Evolutionary conservation across 2,888 invertebrate species (phyloP).

Genomic region (Nemurella pictetii): DNA sequence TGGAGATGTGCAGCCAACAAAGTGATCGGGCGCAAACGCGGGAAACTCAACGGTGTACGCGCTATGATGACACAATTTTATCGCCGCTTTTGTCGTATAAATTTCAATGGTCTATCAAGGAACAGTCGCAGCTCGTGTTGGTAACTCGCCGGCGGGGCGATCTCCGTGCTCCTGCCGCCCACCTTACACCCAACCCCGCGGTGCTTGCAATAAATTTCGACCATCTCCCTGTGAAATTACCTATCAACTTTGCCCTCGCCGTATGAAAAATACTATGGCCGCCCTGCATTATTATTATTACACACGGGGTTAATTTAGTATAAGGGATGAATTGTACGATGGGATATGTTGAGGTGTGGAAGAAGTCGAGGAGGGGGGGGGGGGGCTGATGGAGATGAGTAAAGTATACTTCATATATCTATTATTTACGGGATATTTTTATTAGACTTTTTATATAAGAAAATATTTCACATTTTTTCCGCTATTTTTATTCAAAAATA

Average conservation of each 20-base stretch:
- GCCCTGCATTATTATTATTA: conserved; percentile 18
- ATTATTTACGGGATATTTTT: conserved; percentile 31
- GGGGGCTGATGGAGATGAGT: background rate
- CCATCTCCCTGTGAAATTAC: background rate
- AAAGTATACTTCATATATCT: conserved; percentile 11
- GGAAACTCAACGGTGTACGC: too few species aligned
- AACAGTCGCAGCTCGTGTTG: background rate
- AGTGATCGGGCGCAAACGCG: too few species aligned
- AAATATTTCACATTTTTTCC: conserved; percentile 27
- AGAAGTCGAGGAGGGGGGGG: background rate
- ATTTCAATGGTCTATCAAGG: background rate
- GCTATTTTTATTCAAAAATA: conserved; percentile 25
- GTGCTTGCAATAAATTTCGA: background rate
- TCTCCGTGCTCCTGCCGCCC: background rate
- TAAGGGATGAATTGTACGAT: conserved; percentile 29
- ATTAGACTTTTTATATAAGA: conserved; percentile 32
- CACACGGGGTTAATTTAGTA: conserved; percentile 25
- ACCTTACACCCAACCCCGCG: background rate
- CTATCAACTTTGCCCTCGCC: background rate
- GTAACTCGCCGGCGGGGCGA: background rate
- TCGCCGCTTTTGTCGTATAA: background rate
- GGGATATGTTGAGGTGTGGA: conserved; percentile 6
- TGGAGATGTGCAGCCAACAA: too few species aligned
- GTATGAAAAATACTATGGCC: conserved; percentile 6
- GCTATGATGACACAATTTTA: background rate